Conservation (phyloP, 2,797 vertebrate species). For the Xiphorhynchus erythropygius region DNA sequence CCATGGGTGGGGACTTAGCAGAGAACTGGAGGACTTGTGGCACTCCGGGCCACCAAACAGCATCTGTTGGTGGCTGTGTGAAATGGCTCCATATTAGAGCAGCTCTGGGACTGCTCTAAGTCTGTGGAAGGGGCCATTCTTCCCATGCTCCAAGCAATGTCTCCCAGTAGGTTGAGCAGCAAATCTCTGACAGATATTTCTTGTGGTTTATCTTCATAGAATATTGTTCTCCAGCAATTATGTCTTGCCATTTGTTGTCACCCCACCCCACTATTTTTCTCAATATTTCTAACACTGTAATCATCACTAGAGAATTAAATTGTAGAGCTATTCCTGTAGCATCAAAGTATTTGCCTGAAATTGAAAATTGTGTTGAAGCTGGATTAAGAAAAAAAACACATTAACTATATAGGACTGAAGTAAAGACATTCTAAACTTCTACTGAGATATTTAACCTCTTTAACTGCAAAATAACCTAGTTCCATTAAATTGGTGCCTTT, state of each 20-base stretch:
- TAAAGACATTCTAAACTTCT: conserved; percentile 30
- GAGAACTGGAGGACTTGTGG: not conserved
- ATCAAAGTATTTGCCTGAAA: conserved; percentile 25
- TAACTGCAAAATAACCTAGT: conserved; percentile 26
- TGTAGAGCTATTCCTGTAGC: not conserved
- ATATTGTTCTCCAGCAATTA: not conserved
- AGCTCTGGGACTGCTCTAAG: not conserved
- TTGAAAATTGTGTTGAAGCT: not conserved
- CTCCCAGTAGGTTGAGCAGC: not conserved
- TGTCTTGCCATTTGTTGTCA: not conserved
- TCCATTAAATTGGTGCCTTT: conserved; percentile 28
- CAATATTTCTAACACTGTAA: not conserved
- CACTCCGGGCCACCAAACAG: not conserved
- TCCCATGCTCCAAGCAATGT: not conserved
- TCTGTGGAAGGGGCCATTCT: not conserved
- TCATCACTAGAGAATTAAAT: conserved; percentile 18
- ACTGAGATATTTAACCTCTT: conserved; percentile 20
- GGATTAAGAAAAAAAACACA: conserved; percentile 19
- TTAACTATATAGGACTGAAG: not conserved
- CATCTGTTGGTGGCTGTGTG: not conserved
- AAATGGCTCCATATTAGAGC: not conserved
- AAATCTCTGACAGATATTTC: not conserved
- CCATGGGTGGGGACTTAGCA: not conserved
- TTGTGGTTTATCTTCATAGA: not conserved
- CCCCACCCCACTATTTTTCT: not conserved